phyloP scores from a whole-genome alignment of 2,888 invertebrate species.

The Sinhomidia bicolor region DNA sequence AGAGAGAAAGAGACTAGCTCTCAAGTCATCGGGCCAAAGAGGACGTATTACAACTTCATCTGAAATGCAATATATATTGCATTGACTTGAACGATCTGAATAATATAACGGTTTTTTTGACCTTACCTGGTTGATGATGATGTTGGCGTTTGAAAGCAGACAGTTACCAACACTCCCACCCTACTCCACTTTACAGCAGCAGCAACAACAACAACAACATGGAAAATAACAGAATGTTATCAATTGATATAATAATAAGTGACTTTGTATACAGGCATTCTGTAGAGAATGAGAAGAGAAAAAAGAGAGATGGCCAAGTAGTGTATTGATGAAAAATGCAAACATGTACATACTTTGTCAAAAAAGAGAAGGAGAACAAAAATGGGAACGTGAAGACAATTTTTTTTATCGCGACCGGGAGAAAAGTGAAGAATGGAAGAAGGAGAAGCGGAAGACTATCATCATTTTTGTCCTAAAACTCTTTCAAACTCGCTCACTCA shows the following conservation, averaged over 20 bases:
- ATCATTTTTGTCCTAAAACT: not conserved
- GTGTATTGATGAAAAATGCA: not conserved
- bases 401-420: not conserved
- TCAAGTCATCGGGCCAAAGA: conserved; percentile 37
- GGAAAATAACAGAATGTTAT: conserved; percentile 41
- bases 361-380: not conserved
- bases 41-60: conserved; percentile 22
- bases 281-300: too few species aligned
- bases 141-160: not conserved
- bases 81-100: conserved; percentile 43
- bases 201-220: too few species aligned
- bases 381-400: not conserved
- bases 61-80: conserved; percentile 48
- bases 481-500: not conserved
- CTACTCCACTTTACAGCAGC: too few species aligned
- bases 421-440: not conserved
- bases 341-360: not conserved
- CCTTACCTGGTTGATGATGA: too few species aligned
- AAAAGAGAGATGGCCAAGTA: too few species aligned
- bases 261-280: not conserved
- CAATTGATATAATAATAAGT: conserved; percentile 50
- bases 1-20: not conserved
- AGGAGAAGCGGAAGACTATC: conserved; percentile 11
- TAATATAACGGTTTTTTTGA: not conserved
- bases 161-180: not conserved